Conservation (phyloP, 2,888 invertebrate genomes). For the Lordiphosa fenestrarum region DNA sequence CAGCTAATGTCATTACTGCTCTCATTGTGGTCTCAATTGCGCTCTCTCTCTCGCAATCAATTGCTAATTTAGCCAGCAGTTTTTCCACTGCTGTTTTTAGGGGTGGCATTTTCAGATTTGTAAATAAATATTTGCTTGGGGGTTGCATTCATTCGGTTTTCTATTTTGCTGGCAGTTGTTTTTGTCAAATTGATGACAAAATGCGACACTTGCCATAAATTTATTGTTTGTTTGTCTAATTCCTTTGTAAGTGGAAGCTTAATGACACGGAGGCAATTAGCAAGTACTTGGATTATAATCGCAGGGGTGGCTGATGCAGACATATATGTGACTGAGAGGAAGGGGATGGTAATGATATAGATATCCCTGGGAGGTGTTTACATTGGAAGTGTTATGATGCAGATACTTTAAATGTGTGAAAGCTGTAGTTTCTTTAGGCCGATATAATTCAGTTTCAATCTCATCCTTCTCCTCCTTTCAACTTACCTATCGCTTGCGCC, state of each 20-base stretch:
- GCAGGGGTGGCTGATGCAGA: slow-evolving; percentile 1
- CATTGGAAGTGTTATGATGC: too few relatives aligned
- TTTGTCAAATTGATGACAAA: slow-evolving; percentile 70
- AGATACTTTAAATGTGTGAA: too few relatives aligned
- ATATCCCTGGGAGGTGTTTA: too few relatives aligned
- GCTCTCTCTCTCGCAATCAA: slow-evolving; percentile 44
- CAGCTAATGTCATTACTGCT: slow-evolving; percentile 65
- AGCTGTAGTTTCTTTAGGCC: too few relatives aligned
- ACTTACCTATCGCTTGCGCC: slow-evolving; percentile 81
- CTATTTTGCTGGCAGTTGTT: slow-evolving; percentile 53
- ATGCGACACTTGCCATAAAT: slow-evolving; percentile 76
- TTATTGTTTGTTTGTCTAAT: slow-evolving; percentile 75
- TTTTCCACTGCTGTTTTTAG: slow-evolving; percentile 14
- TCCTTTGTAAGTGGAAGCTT: slow-evolving; percentile 74
- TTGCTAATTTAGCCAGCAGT: slow-evolving; percentile 56
- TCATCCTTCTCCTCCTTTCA: too few relatives aligned
- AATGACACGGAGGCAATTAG: slow-evolving; percentile 79
- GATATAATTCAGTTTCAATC: too few relatives aligned
- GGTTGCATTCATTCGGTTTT: slow-evolving; percentile 25
- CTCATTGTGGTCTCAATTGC: slow-evolving; percentile 59
- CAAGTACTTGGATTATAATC: slow-evolving; percentile 52
- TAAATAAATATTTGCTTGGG: slow-evolving; percentile 53
- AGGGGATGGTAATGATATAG: slow-evolving; percentile 4
- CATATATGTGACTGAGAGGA: background rate
- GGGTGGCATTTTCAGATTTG: slow-evolving; percentile 53